Evolutionary conservation across 1,140 invertebrate species (phyloP), one percentile per base, ranked within the genome.

Genomic region (Cephus cinctus): DNA sequence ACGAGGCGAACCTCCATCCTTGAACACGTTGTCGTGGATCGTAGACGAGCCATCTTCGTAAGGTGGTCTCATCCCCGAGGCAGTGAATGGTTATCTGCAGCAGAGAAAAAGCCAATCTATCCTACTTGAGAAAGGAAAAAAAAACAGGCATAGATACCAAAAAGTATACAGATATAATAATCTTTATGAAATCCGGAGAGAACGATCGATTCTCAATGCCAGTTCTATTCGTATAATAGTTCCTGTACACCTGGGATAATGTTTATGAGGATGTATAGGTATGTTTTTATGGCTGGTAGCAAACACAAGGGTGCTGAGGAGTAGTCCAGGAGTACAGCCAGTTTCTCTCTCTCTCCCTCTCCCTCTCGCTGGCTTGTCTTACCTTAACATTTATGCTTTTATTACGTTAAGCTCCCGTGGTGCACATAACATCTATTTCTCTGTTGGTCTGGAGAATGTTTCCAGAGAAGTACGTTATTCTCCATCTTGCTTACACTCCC

Each of bases 1-100:
- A 94, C 27, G 86, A 86, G 6, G 89, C 59, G 64, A 84, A 90
- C 54, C 91, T 79, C 88, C 88, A 94, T 5, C 83, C 79, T 72
- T 92, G 83, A 54, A 81, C 79, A 54, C 84, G 75, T 52, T 81
- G 78, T 35, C 76, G 71, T 0, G 89, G 88, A 60, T 85, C 82
- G 66, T 87, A 92, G 38, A 90, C 83, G 11, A 92, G 70, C 59
- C 71, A 74, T 61, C 72, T 76, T 48, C 69, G 66, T 46, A 76
- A 65, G 34, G 73, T 67, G 44, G 70, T 67, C 15, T 73, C 70
- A 50, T 79, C 75, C 23, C 68, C 71, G 36, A 80, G 63, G 27
- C 72, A 65, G 61, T 80, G 76, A 20, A 81, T 67, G 32, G 73
- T 64, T 60, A 83, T 76, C 81, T 83, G 57, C 34, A 61, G 57